Evolutionary conservation across 1,140 invertebrate species (phyloP), one percentile per base, ranked within the genome.

Genomic region (Bombus turneri): DNA sequence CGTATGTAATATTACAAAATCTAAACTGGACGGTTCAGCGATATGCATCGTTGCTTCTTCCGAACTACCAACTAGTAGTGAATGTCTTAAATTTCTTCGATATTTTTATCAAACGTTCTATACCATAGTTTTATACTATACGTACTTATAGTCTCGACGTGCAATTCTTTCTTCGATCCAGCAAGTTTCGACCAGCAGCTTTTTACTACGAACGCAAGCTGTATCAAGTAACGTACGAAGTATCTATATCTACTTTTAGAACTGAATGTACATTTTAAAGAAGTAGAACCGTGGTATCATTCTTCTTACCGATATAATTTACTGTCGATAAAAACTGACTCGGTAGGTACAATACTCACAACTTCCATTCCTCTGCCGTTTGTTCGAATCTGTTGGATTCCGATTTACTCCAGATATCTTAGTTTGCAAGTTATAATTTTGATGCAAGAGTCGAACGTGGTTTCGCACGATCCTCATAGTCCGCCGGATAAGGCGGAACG

Each of bases 1-100:
- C 84, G 84, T 85, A 43, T 34, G 57, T 85, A 79, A 87, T 76
- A 81, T 87, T 85, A 85, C 77, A 81, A 87, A 85, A 71, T 84
- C 82, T 79, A 78, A 81, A 75, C 69, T 22, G 81, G 57, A 80
- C 69, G 81, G 71, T 34, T 39, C 28, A 28, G 43, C 57, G 84
- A 85, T 81, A 81, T 72, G 83, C 71, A 64, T 82, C 64, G 76
- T 57, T 74, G 37, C 8, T 62, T 68, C 75, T 62, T 79, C 31
- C 31, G 39, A 71, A 79, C 66, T 69, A 57, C 25, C 39, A 34
- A 28, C 80, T 28, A 5, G 64, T 8, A 59, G 22, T 66, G 31
- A 18, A 57, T 57, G 77, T 34, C 64, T 85, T 80, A 68, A 79
- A 80, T 80, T 64, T 80, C 68, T 28, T 39, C 39, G 28, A 72